Evolutionary conservation across 53 echinoderm and acorn worm genomes (phyloP).

Genomic region (Hippasteria phrygiana): DNA sequence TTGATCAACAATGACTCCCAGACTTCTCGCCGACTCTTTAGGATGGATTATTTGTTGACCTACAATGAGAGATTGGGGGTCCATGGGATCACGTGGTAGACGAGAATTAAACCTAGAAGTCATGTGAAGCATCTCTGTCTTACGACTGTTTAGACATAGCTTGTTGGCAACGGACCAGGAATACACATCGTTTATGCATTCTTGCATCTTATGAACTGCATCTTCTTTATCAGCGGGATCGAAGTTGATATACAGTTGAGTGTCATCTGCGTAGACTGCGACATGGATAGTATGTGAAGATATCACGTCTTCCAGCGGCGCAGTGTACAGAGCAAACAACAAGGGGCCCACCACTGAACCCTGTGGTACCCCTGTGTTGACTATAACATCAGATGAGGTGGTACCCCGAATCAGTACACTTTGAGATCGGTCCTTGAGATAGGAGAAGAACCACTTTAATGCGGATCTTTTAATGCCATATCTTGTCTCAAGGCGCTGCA

Average conservation of each 20-base stretch:
- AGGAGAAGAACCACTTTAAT: constrained; percentile 44
- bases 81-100: background rate
- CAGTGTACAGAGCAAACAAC: constrained; percentile 16
- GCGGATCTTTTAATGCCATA: constrained; percentile 11
- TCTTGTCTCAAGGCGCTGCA: constrained; percentile 8
- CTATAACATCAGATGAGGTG: background rate
- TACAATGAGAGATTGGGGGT: background rate
- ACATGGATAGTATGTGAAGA: background rate
- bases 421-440: constrained; percentile 28
- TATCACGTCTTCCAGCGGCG: constrained; percentile 29
- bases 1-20: constrained; percentile 1
- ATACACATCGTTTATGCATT: constrained; percentile 12
- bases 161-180: constrained; percentile 18
- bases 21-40: constrained; percentile 4
- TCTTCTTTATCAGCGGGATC: background rate
- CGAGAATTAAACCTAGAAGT: background rate
- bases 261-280: constrained; percentile 30
- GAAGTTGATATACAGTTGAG: constrained; percentile 3
- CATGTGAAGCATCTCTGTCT: background rate
- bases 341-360: constrained; percentile 29
- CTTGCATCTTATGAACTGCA: constrained; percentile 12
- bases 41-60: constrained; percentile 1
- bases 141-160: background rate
- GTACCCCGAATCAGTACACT: background rate
- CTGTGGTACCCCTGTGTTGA: constrained; percentile 43